A percentile compares a stretch with the other conserved stretches of the same genome.
Evolutionary conservation across 2,888 invertebrate species (phyloP).

Genomic region (Gymnoscelis rufifasciata): DNA sequence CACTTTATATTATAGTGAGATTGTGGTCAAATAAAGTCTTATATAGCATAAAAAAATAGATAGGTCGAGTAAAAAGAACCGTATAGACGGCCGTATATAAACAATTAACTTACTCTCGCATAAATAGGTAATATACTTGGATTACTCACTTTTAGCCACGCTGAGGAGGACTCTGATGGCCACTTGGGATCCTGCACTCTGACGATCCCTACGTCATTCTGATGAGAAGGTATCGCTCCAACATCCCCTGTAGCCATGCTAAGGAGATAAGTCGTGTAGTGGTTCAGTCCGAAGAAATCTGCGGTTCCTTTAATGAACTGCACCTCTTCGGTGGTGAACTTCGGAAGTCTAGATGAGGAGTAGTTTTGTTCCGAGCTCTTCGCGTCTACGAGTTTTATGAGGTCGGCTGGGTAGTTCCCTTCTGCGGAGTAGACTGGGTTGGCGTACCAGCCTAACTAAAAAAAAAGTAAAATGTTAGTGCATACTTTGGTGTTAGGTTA

Average conservation of each 20-base stretch:
- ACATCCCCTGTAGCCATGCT: slow-evolving; percentile 64
- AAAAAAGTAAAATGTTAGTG: slow-evolving; percentile 15
- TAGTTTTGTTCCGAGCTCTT: slow-evolving; percentile 77
- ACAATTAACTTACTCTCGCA: too few species aligned
- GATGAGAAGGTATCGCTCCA: slow-evolving; percentile 75
- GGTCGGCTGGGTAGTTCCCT: slow-evolving; percentile 78
- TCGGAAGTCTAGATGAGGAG: slow-evolving; percentile 76
- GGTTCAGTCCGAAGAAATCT: slow-evolving; percentile 74
- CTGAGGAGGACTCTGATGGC: slow-evolving; percentile 79
- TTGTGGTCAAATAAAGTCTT: too few species aligned
- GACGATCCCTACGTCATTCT: slow-evolving; percentile 80
- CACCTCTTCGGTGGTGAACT: slow-evolving; percentile 73
- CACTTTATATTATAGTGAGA: too few species aligned
- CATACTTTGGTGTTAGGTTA: too few species aligned
- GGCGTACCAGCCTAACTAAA: slow-evolving; percentile 76
- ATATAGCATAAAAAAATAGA: too few species aligned
- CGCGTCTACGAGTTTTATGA: slow-evolving; percentile 73
- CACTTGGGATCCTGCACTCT: slow-evolving; percentile 78
- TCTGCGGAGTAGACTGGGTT: slow-evolving; percentile 74
- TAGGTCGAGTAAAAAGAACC: too few species aligned
- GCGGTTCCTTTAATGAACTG: slow-evolving; percentile 65
- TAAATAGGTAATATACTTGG: too few species aligned
- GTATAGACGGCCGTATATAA: too few species aligned
- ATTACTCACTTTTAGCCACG: slow-evolving; percentile 80
- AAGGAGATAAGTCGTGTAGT: slow-evolving; percentile 70